Base-by-base conservation (phyloP, 1,140 invertebrate species). In the Oreohelix idahoensis region DNA sequence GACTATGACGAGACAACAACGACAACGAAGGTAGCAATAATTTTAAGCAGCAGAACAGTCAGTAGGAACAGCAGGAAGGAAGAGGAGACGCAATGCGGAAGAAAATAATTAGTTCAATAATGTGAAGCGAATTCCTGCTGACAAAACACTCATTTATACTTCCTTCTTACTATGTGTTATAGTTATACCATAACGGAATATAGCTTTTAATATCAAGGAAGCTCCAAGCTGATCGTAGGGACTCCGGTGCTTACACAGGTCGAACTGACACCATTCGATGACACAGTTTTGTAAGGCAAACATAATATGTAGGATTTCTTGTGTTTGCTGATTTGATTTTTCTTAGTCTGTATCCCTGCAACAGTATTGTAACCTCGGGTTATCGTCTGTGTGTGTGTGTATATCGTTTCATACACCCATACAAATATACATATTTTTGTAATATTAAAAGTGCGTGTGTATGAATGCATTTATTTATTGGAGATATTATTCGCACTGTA, bases 31-130 rank as follows among this genome's bases (percentile, higher is more conserved):
- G 15, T 15, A 15, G 15, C 15, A 15, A 45, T 8, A 45, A 45
- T 45, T 45, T 5, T 45, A 5, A 45, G 42, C 5, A 45, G 15
- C 5, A 45, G 42, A 15, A 45, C 15, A 5, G 42, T 45, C 42
- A 45, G 42, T n/a, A n/a, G n/a, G n/a, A n/a, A n/a, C n/a, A n/a
- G n/a, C n/a, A n/a, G n/a, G 15, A 15, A 45, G 42, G 42, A 45
- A 45, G 42, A 15, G 15, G 15, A 8, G 5, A 45, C 42, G 2
- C 1, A 58, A 58, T 26, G 26, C 8, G 51, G 51, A 58, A 58
- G 51, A 58, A 58, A 58, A 58, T 58, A 58, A 58, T 58, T 58
- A 26, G 51, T 58, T 26, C 23, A 58, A 58, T 58, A 58, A 58
- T 58, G 51, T 20, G 51, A 17, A 23, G 23, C 10, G 23, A 58